A percentile compares a stretch with the other conserved stretches of the same genome.
phyloP scores from a whole-genome alignment of 2,797 vertebrate genomes.

The Danio jaintianensis region DNA sequence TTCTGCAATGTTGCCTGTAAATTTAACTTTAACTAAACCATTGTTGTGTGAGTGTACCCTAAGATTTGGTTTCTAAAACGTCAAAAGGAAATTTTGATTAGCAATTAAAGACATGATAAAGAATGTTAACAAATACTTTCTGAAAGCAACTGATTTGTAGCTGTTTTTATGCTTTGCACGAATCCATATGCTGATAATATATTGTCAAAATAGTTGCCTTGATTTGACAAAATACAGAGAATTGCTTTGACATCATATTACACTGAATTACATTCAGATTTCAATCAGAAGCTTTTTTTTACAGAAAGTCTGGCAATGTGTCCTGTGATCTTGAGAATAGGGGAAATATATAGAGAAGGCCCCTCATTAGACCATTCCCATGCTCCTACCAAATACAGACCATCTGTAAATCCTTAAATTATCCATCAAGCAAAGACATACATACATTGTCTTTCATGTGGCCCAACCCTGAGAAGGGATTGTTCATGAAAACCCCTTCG shows the following conservation, averaged over 20 bases:
- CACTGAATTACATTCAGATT: background rate
- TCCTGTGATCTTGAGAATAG: background rate
- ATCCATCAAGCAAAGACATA: background rate
- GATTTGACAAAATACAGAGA: background rate
- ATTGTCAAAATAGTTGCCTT: background rate
- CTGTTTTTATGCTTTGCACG: background rate
- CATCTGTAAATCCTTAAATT: slow-evolving; percentile 39
- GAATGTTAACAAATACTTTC: no score
- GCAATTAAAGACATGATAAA: no score
- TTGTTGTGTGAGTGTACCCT: no score
- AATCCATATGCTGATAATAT: background rate
- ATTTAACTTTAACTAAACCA: no score
- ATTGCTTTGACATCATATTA: background rate
- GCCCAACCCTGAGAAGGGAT: slow-evolving; percentile 27
- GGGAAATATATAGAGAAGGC: background rate
- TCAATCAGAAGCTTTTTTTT: background rate
- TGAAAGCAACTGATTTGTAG: no score
- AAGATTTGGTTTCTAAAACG: no score
- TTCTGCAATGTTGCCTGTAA: no score
- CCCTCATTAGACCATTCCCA: background rate
- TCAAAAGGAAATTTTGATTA: no score
- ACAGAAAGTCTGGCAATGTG: background rate
- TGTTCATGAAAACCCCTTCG: slow-evolving; percentile 1
- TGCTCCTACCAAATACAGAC: slow-evolving; percentile 4
- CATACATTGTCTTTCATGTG: slow-evolving; percentile 14